Percentiles rank a stretch among this genome's conserved stretches.
These are phyloP conservation scores for Hiodon tergisus DNA, from an alignment of 2,113 vertebrate genomes.

Conservation along the genomic window DNA sequence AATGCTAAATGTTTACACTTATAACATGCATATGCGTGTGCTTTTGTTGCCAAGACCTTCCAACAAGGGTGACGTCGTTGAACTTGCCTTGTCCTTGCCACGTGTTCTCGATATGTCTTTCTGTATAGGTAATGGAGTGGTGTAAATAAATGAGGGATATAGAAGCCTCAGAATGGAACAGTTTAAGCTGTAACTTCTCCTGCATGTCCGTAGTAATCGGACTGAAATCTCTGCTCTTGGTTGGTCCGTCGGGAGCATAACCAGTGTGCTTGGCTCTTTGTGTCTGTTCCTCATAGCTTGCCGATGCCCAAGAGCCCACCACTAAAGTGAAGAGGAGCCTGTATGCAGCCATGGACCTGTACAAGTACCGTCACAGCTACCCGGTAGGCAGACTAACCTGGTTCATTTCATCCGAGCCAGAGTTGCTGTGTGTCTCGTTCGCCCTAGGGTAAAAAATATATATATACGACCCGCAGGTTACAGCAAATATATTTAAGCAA, in stretches of 20 bases:
- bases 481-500: neutral
- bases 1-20: too few relatives aligned
- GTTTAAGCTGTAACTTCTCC: too few relatives aligned
- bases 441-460: neutral
- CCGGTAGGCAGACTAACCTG: slow-evolving; percentile 66
- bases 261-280: neutral
- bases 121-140: too few relatives aligned
- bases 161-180: too few relatives aligned
- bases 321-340: slow-evolving; percentile 96
- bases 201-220: too few relatives aligned
- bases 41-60: too few relatives aligned
- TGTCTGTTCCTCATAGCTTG: slow-evolving; percentile 57
- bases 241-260: neutral
- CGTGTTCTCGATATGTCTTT: too few relatives aligned
- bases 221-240: neutral
- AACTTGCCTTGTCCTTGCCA: too few relatives aligned
- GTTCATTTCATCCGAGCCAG: neutral
- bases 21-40: too few relatives aligned
- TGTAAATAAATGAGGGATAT: too few relatives aligned
- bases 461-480: too few relatives aligned
- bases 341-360: slow-evolving; percentile 91
- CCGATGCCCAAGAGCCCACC: slow-evolving; percentile 66
- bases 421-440: neutral
- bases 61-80: too few relatives aligned
- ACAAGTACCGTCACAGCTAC: slow-evolving; percentile 96